These are phyloP conservation scores for Cylindroiulus punctatus DNA, from an alignment of 2,888 invertebrate genomes.

Conservation along the genomic window DNA sequence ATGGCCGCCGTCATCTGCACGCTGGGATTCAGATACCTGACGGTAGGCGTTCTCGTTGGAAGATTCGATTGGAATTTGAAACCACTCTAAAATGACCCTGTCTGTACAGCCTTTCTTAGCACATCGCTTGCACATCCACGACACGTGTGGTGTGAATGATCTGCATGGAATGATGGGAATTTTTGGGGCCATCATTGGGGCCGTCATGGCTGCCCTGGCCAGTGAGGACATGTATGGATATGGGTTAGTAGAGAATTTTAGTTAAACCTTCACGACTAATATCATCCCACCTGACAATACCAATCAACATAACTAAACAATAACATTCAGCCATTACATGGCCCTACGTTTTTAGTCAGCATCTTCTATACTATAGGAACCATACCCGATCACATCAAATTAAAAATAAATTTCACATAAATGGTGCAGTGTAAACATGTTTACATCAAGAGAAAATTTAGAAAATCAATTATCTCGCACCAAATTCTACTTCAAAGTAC, in stretches of 20 bases:
- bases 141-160: conserved; percentile 96
- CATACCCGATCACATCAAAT: too few species aligned
- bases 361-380: too few species aligned
- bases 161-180: conserved; percentile 96
- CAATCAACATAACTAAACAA: too few species aligned
- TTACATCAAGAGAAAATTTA: too few species aligned
- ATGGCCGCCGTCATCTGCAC: conserved; percentile 82
- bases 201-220: conserved; percentile 78
- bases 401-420: too few species aligned
- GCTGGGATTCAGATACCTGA: conserved; percentile 78
- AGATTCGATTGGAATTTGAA: neutral
- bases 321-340: too few species aligned
- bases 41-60: conserved; percentile 63
- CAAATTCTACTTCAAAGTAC: too few species aligned
- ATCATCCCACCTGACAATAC: too few species aligned
- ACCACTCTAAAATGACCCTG: neutral
- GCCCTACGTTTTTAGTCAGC: too few species aligned
- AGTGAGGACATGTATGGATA: conserved; percentile 73
- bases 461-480: too few species aligned
- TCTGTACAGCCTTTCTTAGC: conserved; percentile 72
- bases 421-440: too few species aligned
- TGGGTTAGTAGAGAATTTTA: conserved; percentile 61
- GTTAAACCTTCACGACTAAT: too few species aligned
- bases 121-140: conserved; percentile 74
- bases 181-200: conserved; percentile 82